Conservation (phyloP, 2,797 vertebrate species). For the Capromys pilorides region DNA sequence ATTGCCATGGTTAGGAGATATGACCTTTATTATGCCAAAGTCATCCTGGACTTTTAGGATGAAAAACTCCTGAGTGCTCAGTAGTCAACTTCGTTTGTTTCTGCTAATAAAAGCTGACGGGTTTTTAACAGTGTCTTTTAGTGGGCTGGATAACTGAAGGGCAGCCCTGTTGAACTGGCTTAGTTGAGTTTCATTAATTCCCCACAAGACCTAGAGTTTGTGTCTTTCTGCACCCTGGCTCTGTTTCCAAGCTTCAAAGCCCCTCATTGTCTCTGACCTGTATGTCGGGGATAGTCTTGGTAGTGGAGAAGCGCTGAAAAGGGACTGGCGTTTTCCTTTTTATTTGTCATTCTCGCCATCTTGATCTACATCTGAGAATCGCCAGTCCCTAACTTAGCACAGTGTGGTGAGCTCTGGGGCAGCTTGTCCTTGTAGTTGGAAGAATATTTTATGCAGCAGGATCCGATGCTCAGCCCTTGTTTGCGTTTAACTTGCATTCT, state of each 20-base stretch:
- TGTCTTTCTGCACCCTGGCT: conserved; percentile 67
- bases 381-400: conserved; percentile 72
- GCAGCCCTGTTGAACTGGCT: conserved; percentile 60
- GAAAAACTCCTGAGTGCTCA: conserved; percentile 83
- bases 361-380: conserved; percentile 63
- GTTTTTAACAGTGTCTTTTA: conserved; percentile 76
- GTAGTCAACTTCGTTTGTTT: conserved; percentile 86
- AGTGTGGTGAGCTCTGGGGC: conserved; percentile 74
- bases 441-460: conserved; percentile 79
- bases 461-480: conserved; percentile 78
- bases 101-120: conserved; percentile 85
- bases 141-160: conserved; percentile 70
- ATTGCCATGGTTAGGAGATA: conserved; percentile 87
- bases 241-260: conserved; percentile 72
- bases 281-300: conserved; percentile 61
- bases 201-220: conserved; percentile 67
- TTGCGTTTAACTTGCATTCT: conserved; percentile 84
- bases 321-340: conserved; percentile 37
- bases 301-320: conserved; percentile 52
- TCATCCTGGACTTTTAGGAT: conserved; percentile 88
- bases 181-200: conserved; percentile 78
- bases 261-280: conserved; percentile 67
- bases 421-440: conserved; percentile 78
- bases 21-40: conserved; percentile 88
- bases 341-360: conserved; percentile 56